Conservation (phyloP, 2,888 invertebrate genomes). For the Coleophora deauratella region DNA sequence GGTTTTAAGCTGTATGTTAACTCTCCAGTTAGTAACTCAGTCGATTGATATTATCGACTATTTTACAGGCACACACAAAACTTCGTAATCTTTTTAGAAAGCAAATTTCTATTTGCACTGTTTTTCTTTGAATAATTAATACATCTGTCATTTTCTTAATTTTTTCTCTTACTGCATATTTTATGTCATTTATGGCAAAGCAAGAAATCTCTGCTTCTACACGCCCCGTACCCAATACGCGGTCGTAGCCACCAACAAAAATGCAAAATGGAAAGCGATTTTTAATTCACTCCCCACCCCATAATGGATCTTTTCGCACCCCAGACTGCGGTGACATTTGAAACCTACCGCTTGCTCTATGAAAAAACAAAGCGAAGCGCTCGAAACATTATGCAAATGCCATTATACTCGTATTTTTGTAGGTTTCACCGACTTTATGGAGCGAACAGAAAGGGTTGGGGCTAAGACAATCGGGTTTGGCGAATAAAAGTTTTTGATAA, state of each 20-base stretch:
- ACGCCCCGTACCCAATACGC: too few species aligned
- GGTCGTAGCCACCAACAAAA: conserved; percentile 30
- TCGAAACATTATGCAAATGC: conserved; percentile 71
- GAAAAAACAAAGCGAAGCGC: conserved; percentile 60
- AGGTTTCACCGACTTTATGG: conserved; percentile 68
- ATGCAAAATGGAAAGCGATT: conserved; percentile 64
- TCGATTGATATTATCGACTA: too few species aligned
- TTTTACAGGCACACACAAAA: too few species aligned
- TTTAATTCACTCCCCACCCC: conserved; percentile 68
- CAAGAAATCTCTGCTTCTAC: too few species aligned
- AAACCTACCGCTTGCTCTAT: conserved; percentile 54
- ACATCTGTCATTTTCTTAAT: too few species aligned
- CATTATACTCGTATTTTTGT: conserved; percentile 71
- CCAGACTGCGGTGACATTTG: conserved; percentile 70
- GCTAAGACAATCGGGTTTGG: conserved; percentile 56
- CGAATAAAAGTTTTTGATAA: conserved; percentile 47
- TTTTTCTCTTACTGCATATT: too few species aligned
- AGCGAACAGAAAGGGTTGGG: conserved; percentile 64
- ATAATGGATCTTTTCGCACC: conserved; percentile 67
- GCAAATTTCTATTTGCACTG: too few species aligned
- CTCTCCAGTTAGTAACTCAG: too few species aligned
- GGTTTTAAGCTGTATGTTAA: too few species aligned
- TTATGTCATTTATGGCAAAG: too few species aligned
- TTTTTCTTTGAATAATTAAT: too few species aligned
- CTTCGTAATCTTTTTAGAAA: too few species aligned